Evolutionary conservation across 2,113 vertebrate genomes (phyloP).

Genomic region (Chunga burmeisteri): DNA sequence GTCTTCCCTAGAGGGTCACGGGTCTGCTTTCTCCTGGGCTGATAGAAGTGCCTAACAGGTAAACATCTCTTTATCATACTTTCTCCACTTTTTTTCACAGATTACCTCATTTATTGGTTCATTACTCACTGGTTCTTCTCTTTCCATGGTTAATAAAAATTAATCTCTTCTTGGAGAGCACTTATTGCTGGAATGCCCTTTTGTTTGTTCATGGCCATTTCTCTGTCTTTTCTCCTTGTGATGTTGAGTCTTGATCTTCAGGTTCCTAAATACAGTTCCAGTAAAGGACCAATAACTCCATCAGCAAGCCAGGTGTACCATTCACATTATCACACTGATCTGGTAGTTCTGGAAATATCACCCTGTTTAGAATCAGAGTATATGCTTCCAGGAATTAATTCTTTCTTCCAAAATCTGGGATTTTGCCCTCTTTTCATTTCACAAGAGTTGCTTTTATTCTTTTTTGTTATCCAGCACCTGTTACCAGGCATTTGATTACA

Average conservation of each 20-base stretch:
- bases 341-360: background rate
- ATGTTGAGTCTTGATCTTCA: background rate
- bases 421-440: background rate
- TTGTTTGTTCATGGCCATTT: background rate
- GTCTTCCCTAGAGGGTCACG: background rate
- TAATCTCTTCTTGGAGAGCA: background rate
- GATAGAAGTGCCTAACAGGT: background rate
- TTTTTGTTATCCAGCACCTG: background rate
- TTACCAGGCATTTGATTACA: background rate
- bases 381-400: background rate
- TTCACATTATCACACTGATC: background rate
- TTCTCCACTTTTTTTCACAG: background rate
- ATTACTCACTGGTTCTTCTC: background rate
- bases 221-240: background rate
- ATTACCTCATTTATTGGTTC: background rate
- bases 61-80: background rate
- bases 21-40: background rate
- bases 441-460: background rate
- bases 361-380: background rate
- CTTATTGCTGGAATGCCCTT: background rate
- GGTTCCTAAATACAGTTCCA: background rate
- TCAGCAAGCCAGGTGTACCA: background rate
- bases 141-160: background rate
- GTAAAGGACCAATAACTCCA: background rate
- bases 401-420: background rate